Conservation (phyloP, 2,113 vertebrate genomes). For the Sander lucioperca region DNA sequence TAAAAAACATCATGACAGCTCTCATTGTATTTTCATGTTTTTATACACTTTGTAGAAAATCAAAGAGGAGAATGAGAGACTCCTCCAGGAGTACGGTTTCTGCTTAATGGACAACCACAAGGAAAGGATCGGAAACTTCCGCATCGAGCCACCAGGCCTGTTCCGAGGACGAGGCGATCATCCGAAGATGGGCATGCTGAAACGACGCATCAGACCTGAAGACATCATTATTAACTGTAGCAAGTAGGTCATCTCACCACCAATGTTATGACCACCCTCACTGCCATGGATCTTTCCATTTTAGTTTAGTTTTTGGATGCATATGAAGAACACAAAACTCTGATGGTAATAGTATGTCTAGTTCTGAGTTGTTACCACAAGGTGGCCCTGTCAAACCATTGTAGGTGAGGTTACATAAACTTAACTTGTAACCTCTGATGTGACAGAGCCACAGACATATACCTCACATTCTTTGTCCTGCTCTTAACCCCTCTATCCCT, state of each 20-base stretch:
- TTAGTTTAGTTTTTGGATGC: background rate
- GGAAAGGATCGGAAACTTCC: constrained; percentile 97
- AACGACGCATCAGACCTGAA: constrained; percentile 92
- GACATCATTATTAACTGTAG: constrained; percentile 99
- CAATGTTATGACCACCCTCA: background rate
- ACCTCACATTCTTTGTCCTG: background rate
- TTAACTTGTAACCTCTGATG: too few species aligned
- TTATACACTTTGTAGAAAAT: constrained; percentile 87
- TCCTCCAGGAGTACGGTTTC: constrained; percentile 94
- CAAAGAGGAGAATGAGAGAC: constrained; percentile 94
- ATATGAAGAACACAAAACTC: background rate
- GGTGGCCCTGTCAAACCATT: constrained; percentile 42
- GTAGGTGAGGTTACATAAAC: too few species aligned
- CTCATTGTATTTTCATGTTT: background rate
- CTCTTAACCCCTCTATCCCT: background rate
- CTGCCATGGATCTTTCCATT: background rate
- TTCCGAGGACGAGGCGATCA: constrained; percentile 96
- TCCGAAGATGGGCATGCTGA: constrained; percentile 98
- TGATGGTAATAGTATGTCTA: background rate
- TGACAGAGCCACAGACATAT: background rate
- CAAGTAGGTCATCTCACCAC: constrained; percentile 86
- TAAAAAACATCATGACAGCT: background rate
- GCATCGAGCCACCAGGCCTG: constrained; percentile 95
- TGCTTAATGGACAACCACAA: constrained; percentile 98
- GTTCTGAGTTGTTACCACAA: constrained; percentile 48